Evolutionary conservation across 2,888 invertebrate genomes (phyloP).

Genomic region (Melipona beecheii): DNA sequence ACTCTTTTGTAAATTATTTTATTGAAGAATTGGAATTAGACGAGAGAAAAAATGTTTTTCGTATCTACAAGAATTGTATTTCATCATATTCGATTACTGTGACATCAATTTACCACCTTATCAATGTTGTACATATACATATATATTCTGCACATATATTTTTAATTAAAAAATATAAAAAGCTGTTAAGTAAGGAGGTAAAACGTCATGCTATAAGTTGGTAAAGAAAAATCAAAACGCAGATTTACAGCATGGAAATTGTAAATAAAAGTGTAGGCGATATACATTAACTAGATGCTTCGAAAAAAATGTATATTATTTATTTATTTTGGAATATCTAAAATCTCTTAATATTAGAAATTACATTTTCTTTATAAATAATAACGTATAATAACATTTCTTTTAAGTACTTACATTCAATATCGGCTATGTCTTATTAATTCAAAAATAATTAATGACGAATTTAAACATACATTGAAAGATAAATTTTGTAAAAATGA

Average conservation of each 20-base stretch:
- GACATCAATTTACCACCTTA: background rate
- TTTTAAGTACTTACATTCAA: conserved; percentile 38
- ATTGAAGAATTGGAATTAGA: background rate
- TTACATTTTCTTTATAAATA: background rate
- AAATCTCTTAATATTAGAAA: conserved; percentile 15
- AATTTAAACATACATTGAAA: background rate
- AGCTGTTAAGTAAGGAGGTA: background rate
- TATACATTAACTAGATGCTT: background rate
- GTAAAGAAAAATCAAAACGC: conserved; percentile 27
- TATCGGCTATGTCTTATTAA: background rate
- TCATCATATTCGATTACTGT: background rate
- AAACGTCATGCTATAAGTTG: background rate
- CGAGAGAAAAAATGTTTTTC: background rate
- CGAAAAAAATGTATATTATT: conserved; percentile 14
- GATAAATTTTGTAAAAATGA: conserved; percentile 2
- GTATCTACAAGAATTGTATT: background rate
- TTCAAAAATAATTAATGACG: background rate
- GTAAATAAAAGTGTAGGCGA: conserved; percentile 16
- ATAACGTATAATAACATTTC: conserved; percentile 16
- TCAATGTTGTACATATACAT: background rate
- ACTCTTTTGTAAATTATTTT: background rate
- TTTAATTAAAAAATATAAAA: background rate
- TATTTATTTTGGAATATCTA: conserved; percentile 50
- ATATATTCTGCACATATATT: background rate
- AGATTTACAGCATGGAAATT: conserved; percentile 7